Evolutionary conservation across 2,113 vertebrate genomes (phyloP).

Genomic region (Chaetodon auriga): DNA sequence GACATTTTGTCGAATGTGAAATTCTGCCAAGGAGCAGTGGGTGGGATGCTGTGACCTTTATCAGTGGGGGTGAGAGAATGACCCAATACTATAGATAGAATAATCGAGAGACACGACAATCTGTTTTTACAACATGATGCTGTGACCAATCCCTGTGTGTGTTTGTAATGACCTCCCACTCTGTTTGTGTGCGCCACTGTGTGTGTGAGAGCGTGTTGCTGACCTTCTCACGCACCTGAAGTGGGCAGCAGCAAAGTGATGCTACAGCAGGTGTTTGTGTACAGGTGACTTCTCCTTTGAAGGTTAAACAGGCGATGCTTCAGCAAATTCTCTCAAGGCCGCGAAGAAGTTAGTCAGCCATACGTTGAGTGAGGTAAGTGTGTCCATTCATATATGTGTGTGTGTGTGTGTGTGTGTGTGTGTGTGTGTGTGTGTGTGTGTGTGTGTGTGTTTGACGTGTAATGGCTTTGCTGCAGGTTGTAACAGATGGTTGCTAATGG

Average conservation of each 20-base stretch:
- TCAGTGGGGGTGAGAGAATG: conserved; percentile 63
- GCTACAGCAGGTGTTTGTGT: conserved; percentile 52
- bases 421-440: conserved; percentile 6
- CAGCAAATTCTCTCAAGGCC: conserved; percentile 55
- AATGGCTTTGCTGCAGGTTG: conserved; percentile 85
- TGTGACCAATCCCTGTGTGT: conserved; percentile 10
- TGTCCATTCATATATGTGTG: conserved; percentile 37
- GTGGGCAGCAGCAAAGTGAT: conserved; percentile 14
- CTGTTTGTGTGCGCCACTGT: not conserved
- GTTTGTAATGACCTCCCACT: conserved; percentile 31
- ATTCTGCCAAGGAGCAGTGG: conserved; percentile 67
- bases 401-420: not conserved
- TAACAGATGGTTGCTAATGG: conserved; percentile 89
- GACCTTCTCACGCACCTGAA: conserved; percentile 48
- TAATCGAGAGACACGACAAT: conserved; percentile 53
- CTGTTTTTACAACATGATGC: conserved; percentile 50
- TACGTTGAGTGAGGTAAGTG: conserved; percentile 50
- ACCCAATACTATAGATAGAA: conserved; percentile 60
- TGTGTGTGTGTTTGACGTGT: conserved; percentile 39
- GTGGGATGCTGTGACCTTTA: conserved; percentile 78
- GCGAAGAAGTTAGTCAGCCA: conserved; percentile 46
- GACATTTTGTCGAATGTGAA: conserved; percentile 78
- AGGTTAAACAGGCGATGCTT: conserved; percentile 69
- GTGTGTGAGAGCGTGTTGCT: not conserved
- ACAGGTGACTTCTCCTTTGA: conserved; percentile 58